Evolutionary conservation across 1,140 invertebrate species (phyloP), one percentile per base, ranked within the genome.

Genomic region (Lamellibrachia luymesi): DNA sequence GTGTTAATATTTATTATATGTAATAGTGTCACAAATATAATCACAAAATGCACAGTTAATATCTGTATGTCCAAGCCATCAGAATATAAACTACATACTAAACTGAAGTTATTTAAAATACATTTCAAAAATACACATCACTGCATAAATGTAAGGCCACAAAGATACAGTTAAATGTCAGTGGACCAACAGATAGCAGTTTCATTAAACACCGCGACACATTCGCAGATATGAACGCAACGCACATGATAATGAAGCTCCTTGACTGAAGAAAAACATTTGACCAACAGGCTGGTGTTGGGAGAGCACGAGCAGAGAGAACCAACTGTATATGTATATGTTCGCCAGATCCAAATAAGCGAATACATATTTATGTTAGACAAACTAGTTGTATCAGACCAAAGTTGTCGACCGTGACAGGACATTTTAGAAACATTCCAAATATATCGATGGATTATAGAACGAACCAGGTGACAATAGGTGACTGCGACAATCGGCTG

Each of bases 11-110:
- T 80, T 2, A 10, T 80, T 2, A 80, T 80, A 80, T 80, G 64
- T 80, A 80, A 80, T 80, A 22, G 64, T 80, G 64, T 80, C 64
- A 80, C 64, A 80, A 80, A 80, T 80, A 80, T 80, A 22, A 80
- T 80, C 5, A 80, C 4, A 80, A 80, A 80, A 80, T 80, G 64
- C 64, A 80, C 64, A 80, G 64, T 80, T 17, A 80, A 80, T 80
- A 80, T 80, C 64, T 22, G 64, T 80, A 80, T 22, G 64, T 80
- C 25, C 64, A 17, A 80, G 64, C 13, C 64, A 80, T 80, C 64
- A 80, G 64, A 80, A 80, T 80, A 80, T 80, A 80, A 80, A 80
- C 64, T 80, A 80, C 64, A 80, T 80, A 80, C 64, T 80, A 80
- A 80, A 80, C 64, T 80, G 64, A 80, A 2, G 64, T 80, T 80